A percentile compares a stretch with the other conserved stretches of the same genome.
Conservation (phyloP, 2,888 invertebrate genomes). For the Holacanthella duospinosa region DNA sequence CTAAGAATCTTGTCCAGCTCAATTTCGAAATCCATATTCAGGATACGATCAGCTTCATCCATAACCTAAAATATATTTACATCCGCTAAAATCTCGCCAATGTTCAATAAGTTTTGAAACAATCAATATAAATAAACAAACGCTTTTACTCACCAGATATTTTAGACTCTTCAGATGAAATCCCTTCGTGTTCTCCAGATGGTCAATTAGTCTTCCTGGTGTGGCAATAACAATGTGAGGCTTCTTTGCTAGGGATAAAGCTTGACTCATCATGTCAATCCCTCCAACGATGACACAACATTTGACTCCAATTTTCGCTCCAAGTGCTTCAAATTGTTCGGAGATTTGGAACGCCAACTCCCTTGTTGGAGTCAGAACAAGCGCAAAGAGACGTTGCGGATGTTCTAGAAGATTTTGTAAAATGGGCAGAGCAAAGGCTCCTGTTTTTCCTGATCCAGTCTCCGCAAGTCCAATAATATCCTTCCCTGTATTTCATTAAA, state of each 20-base stretch:
- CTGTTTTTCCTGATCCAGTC: constrained; percentile 93
- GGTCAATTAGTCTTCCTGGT: constrained; percentile 88
- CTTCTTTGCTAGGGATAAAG: constrained; percentile 79
- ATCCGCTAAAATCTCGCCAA: background rate
- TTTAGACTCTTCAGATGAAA: constrained; percentile 82
- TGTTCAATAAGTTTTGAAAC: background rate
- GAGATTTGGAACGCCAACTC: constrained; percentile 97
- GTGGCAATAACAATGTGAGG: constrained; percentile 96
- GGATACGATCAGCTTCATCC: constrained; percentile 97
- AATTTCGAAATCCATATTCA: constrained; percentile 98
- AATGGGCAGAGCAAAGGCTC: constrained; percentile 93
- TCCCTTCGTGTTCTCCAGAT: constrained; percentile 95
- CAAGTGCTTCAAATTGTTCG: constrained; percentile 95
- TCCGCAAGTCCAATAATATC: constrained; percentile 68
- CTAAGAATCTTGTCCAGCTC: constrained; percentile 93
- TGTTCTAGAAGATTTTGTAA: constrained; percentile 77
- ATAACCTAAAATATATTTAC: constrained; percentile 64
- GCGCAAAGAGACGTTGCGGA: constrained; percentile 86
- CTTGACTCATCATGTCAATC: constrained; percentile 95
- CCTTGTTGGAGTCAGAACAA: constrained; percentile 89
- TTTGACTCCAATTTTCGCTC: constrained; percentile 82
- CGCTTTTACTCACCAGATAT: constrained; percentile 55
- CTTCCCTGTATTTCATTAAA: constrained; percentile 51
- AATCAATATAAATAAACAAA: background rate
- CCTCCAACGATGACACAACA: constrained; percentile 96